Evolutionary conservation across 2,797 vertebrate genomes (phyloP).

Genomic region (Lemur catta): DNA sequence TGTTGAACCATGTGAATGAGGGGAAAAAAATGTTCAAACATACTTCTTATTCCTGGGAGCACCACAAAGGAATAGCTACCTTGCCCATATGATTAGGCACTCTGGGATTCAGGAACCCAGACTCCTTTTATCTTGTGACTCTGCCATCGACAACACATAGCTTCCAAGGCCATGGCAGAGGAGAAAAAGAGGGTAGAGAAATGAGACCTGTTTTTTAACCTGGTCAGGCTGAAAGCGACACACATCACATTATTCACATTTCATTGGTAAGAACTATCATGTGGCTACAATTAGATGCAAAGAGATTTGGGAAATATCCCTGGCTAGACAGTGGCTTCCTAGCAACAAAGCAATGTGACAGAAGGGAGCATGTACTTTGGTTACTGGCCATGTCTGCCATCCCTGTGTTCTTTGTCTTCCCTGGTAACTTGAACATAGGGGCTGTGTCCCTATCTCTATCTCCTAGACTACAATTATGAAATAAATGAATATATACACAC

Average conservation of each 20-base stretch:
- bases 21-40: no score
- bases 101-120: neutral
- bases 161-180: neutral
- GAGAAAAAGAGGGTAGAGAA: neutral
- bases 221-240: neutral
- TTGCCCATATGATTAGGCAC: no score
- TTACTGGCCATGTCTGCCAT: neutral
- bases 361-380: neutral
- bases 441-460: neutral
- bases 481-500: neutral
- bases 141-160: neutral
- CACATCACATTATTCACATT: neutral
- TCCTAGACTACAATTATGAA: neutral
- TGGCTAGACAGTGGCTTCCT: neutral
- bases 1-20: neutral
- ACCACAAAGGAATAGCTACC: no score
- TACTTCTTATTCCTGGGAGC: no score
- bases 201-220: neutral
- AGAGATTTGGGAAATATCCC: neutral
- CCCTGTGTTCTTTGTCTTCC: neutral
- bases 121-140: neutral
- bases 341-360: neutral
- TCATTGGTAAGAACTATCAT: neutral
- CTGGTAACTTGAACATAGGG: neutral
- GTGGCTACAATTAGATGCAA: no score